Evolutionary conservation across 2,113 vertebrate genomes (phyloP), one percentile per base, ranked within the genome.

Genomic region (Phoxinus phoxinus): DNA sequence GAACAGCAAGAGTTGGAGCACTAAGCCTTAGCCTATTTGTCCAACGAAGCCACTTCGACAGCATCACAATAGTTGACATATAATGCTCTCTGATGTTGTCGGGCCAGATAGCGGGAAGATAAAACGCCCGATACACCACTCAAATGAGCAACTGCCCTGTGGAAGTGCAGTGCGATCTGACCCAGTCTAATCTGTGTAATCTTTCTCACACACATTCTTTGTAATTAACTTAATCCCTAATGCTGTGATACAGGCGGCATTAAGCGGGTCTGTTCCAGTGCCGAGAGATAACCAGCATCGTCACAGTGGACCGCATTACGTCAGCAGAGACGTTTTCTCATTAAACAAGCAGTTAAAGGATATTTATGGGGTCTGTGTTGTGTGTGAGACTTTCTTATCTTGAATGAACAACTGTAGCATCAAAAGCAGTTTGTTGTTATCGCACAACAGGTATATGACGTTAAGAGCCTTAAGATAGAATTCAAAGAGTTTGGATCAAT

Each of bases 21-120:
- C 90, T 80, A 74, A 65, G 86, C 75, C 27, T 84, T 73, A 19
- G 82, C 80, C 83, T 81, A 67, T 90, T 88, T 84, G 79, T 56
- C 44, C 81, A 51, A 87, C 80, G 46, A 59, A 84, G 85, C 87
- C 41, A 6, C 86, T 65, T 74, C 30, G 67, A 84, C 82, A 37
- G 81, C 86, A 78, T 77, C 84, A 69, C 84, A 85, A 30, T 61
- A 75, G 23, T 65, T 17, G 53, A 82, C 35, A 32, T 48, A 23
- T 78, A 74, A 72, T 25, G 23, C 84, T 59, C 59, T 10, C n/a
- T 48, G 51, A 82, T 76, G 74, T 51, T 78, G 84, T 32, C 17
- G 3, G 79, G 59, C 79, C 41, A 65, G 80, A 71, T 59, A 51
- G 69, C 2, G 4, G 81, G 69, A 74, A 81, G 74, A 56, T 79